Conservation (phyloP, 2,888 invertebrate species). For the Ypsolopha scabrella region DNA sequence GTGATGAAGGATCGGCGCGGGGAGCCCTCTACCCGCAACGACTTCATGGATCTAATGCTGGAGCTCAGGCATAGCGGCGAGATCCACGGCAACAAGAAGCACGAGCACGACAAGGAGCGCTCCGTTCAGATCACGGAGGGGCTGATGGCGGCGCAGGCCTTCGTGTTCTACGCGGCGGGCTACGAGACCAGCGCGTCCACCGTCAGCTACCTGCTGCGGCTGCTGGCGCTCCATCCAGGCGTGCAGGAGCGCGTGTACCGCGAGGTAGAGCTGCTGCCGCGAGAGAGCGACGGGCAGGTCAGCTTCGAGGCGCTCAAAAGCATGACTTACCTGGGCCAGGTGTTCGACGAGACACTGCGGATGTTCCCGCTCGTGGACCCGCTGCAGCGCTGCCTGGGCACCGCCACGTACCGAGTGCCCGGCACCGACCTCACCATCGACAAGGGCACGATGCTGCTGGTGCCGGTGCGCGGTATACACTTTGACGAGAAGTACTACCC, state of each 20-base stretch:
- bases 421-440: constrained; percentile 11
- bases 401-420: constrained; percentile 8
- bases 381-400: constrained; percentile 5
- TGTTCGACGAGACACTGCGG: constrained; percentile 10
- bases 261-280: constrained; percentile 2
- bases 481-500: constrained; percentile 13
- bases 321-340: constrained; percentile 9
- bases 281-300: background rate
- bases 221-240: constrained; percentile 14
- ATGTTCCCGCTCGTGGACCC: constrained; percentile 12
- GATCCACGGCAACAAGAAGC: constrained; percentile 6
- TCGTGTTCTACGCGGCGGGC: constrained; percentile 19
- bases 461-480: constrained; percentile 11
- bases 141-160: constrained; percentile 14
- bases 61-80: constrained; percentile 6
- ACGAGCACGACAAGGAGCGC: constrained; percentile 5
- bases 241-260: constrained; percentile 9
- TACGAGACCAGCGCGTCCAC: constrained; percentile 27
- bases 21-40: constrained; percentile 3
- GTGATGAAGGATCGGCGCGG: constrained; percentile 8
- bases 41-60: constrained; percentile 11
- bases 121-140: constrained; percentile 7
- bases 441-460: constrained; percentile 8
- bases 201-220: constrained; percentile 19
- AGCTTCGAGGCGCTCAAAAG: constrained; percentile 5